phyloP scores from a whole-genome alignment of 2,888 invertebrate species.

The Penaeus monodon region DNA sequence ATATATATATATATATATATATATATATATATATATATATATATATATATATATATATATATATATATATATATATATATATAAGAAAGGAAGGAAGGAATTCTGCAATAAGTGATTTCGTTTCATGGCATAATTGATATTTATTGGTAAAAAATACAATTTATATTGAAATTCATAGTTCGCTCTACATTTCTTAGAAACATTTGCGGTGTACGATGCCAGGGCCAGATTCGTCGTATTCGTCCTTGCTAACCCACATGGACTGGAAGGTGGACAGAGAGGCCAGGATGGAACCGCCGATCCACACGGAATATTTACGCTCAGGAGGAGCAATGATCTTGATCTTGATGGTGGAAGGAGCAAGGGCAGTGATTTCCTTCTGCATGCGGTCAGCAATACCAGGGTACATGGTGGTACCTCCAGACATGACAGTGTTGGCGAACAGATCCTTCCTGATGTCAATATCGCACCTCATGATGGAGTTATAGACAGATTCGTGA shows the following conservation, averaged over 20 bases:
- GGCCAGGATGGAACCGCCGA: constrained; percentile 68
- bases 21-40: too few species aligned
- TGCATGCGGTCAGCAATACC: constrained; percentile 64
- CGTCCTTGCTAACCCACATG: constrained; percentile 65
- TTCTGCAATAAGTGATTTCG: too few species aligned
- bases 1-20: too few species aligned
- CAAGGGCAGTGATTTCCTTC: constrained; percentile 66
- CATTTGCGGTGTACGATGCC: constrained; percentile 66
- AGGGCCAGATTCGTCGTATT: constrained; percentile 66
- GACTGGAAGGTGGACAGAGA: constrained; percentile 66
- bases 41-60: too few species aligned
- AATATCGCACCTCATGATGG: constrained; percentile 49
- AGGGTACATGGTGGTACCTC: constrained; percentile 80
- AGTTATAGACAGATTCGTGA: constrained; percentile 78
- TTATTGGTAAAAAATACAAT: too few species aligned
- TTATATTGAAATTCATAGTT: too few species aligned
- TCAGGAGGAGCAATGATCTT: constrained; percentile 67
- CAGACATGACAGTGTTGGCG: constrained; percentile 75
- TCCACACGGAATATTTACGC: constrained; percentile 68
- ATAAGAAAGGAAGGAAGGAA: too few species aligned
- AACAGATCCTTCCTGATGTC: constrained; percentile 46
- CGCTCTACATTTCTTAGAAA: constrained; percentile 63
- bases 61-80: too few species aligned
- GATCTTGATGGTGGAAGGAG: constrained; percentile 67
- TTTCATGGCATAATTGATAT: too few species aligned